Evolutionary conservation across 2,888 invertebrate species (phyloP), one percentile per base, ranked within the genome.

Genomic region (Nesidiocoris tenuis): DNA sequence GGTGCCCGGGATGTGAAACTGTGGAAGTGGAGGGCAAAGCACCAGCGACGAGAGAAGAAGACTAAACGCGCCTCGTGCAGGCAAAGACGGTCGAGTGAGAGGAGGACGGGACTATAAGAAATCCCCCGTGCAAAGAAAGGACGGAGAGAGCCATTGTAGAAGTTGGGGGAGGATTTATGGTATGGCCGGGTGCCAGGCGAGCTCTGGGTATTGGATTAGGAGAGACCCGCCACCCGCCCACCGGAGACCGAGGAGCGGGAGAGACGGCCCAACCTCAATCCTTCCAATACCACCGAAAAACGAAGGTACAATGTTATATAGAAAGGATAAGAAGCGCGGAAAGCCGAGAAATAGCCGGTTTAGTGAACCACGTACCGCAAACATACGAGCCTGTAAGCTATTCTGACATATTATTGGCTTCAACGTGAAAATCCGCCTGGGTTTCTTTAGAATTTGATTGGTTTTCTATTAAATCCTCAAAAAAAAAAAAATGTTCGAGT

Each of bases 111-210:
- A 12, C 3, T 39, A 39, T 39, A 39, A 12, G 39, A 39, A 39
- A 39, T 3, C 39, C 39, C 12, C 12, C 5, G 39, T 12, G 39
- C 3, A 39, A 39, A 3, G n/a, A 12, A 39, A 39, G 39, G 39
- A 39, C 39, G 39, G 39, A 39, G 39, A 12, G 39, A 39, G 39
- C 66, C 66, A 66, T 67, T 55, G 56, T 67, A 22, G 67, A 56
- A 67, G 67, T 67, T 56, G 67, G 56, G 55, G 21, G 67, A 67
- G 67, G 56, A 67, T 67, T 67, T 67, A 67, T 67, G 67, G 67
- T 67, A 56, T 67, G 67, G 56, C 67, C 67, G 67, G 67, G 67
- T 67, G 67, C 67, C 67, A 67, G 67, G 67, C 67, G 56, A 39
- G 59, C 59, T 18, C 59, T 17, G 59, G 59, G 67, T 67, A 67